Base-by-base conservation (phyloP, 2,888 invertebrate species). In the Orthosia gracilis region DNA sequence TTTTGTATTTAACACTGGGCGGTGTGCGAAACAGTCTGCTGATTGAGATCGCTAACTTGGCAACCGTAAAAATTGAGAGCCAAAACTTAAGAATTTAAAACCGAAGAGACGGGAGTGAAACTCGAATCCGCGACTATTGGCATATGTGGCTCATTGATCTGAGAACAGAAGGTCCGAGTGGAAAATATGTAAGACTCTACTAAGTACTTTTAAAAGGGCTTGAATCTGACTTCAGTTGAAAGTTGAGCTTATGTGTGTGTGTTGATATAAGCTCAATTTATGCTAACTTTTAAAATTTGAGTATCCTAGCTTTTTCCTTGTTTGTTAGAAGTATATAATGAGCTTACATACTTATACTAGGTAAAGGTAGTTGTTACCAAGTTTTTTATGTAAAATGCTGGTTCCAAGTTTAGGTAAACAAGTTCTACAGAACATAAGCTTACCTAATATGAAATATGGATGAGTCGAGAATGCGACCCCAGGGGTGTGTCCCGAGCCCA, bases 401-500 rank as follows among this genome's bases (percentile, higher is more conserved):
- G 15, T 52, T 55, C 18, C 1, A 64, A 50, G 57, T 59, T 63
- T 78, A 74, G 47, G 74, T 55, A 50, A 63, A n/a, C 18, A 54
- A 63, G 55, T 73, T 67, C n/a, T 57, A 58, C 55, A 65, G 64
- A 58, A 77, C 65, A 76, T 80, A 76, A 70, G 57, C 62, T 79
- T 72, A 76, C 61, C 67, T 81, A 74, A 83, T 77, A 87, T 85
- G 78, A 85, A 87, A 87, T 87, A 84, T 83, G 76, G 75, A 87
- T 85, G 83, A 83, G 78, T 71, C 49, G 75, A 68, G 77, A 73
- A 68, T 73, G 67, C 73, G 64, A 73, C 92, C 91, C 87, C 86
- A 93, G 92, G 96, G 96, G 96, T 94, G 96, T 95, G 95, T 94
- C 95, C 91, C 89, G 80, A 70, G 73, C 85, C 86, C 85, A 91